phyloP scores from a whole-genome alignment of 2,113 vertebrate genomes.

The Isichthys henryi region DNA sequence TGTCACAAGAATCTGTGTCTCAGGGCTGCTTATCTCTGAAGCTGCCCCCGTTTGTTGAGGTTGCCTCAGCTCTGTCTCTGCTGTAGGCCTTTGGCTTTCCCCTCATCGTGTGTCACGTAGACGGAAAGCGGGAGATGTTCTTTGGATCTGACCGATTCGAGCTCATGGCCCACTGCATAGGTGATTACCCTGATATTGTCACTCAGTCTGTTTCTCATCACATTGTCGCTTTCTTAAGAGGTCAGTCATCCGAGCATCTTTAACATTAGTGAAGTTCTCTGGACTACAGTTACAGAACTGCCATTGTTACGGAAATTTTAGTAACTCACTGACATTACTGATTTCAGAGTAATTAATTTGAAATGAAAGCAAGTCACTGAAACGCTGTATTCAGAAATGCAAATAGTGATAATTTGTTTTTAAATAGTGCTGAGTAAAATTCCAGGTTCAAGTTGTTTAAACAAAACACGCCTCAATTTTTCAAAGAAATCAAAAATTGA shows the following conservation, averaged over 20 bases:
- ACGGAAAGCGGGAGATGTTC: constrained; percentile 64
- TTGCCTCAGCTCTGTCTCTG: neutral
- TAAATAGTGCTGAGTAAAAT: neutral
- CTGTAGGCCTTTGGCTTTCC: constrained; percentile 82
- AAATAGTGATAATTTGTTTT: neutral
- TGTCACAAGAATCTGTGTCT: neutral
- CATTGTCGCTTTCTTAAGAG: neutral
- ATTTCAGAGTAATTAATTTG: neutral
- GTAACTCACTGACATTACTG: neutral
- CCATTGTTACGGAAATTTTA: neutral
- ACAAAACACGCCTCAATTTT: neutral
- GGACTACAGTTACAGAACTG: neutral
- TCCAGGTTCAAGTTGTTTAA: neutral
- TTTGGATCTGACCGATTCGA: constrained; percentile 90
- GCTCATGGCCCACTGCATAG: constrained; percentile 71
- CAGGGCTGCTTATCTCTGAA: neutral
- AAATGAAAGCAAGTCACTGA: neutral
- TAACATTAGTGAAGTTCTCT: neutral
- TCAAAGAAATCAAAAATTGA: neutral
- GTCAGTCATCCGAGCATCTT: neutral
- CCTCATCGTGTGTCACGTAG: constrained; percentile 63
- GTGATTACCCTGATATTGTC: constrained; percentile 53
- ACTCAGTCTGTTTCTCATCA: neutral
- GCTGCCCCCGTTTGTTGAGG: neutral
- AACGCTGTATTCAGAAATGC: neutral